These are phyloP conservation scores for Patella ulyssiponensis DNA, from an alignment of 2,888 invertebrate species.

Conservation along the genomic window DNA sequence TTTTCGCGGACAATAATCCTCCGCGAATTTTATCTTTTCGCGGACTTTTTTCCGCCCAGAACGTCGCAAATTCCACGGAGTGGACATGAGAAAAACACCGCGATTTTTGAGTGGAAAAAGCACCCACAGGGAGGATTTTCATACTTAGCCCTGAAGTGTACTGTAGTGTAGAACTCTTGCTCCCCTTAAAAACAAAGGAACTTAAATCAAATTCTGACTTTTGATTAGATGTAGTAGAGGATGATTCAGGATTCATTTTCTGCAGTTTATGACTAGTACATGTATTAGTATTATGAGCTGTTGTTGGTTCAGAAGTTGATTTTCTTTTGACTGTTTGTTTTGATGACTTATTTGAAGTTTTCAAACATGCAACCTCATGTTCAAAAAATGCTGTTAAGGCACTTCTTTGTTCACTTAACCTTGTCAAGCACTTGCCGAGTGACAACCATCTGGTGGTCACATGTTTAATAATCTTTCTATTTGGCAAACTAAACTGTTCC, in stretches of 20 bases:
- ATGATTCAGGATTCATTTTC: neutral
- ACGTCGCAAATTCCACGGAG: too few relatives aligned
- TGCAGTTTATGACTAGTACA: too few relatives aligned
- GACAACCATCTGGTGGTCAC: conserved; percentile 25
- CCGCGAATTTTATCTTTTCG: too few relatives aligned
- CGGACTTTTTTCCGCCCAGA: too few relatives aligned
- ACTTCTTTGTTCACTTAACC: conserved; percentile 25
- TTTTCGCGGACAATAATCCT: too few relatives aligned
- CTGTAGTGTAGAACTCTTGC: neutral
- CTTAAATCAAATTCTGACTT: neutral
- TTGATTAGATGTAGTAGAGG: neutral
- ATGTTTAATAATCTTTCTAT: conserved; percentile 18
- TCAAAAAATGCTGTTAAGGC: conserved; percentile 26
- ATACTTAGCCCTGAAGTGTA: too few relatives aligned
- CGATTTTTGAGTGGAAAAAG: too few relatives aligned
- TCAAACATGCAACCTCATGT: conserved; percentile 8
- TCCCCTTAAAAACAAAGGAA: neutral
- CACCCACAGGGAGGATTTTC: too few relatives aligned
- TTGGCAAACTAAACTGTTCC: neutral
- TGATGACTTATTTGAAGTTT: neutral
- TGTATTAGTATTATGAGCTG: too few relatives aligned
- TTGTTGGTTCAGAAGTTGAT: neutral
- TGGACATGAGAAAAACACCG: too few relatives aligned
- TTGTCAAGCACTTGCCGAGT: conserved; percentile 15
- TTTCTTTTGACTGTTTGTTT: neutral